Conservation (phyloP, 2,888 invertebrate genomes). For the Cephus pygmeus region DNA sequence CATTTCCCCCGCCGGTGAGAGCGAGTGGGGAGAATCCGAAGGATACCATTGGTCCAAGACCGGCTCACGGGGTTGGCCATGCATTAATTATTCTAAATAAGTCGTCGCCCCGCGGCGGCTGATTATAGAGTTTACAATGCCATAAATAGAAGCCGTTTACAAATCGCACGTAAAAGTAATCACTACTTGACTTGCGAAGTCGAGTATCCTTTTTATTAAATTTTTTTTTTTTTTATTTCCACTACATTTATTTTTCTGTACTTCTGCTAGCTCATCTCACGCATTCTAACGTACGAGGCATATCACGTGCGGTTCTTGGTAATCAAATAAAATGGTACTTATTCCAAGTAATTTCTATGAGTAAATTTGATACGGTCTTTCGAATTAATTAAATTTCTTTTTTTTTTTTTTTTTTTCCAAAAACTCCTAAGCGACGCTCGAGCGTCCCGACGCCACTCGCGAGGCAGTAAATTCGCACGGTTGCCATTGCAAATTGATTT, state of each 20-base stretch:
- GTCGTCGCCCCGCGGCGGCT: constrained; percentile 61
- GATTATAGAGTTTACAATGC: constrained; percentile 64
- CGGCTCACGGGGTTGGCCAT: constrained; percentile 50
- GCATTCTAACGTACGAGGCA: neutral
- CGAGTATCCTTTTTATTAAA: constrained; percentile 9
- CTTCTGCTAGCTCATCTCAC: constrained; percentile 5
- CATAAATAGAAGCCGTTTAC: constrained; percentile 65
- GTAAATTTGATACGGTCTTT: neutral
- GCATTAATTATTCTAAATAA: constrained; percentile 65
- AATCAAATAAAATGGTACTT: neutral
- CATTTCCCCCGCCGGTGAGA: neutral
- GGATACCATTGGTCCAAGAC: constrained; percentile 45
- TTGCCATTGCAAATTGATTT: neutral
- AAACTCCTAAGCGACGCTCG: neutral
- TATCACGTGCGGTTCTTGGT: neutral
- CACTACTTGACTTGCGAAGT: neutral
- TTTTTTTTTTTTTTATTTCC: constrained; percentile 23
- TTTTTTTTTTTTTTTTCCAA: neutral
- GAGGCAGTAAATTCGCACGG: neutral
- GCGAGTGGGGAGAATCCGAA: constrained; percentile 35
- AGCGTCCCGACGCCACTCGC: neutral
- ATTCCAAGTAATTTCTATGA: neutral
- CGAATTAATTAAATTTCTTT: neutral
- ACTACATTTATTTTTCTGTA: neutral
- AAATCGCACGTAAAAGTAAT: constrained; percentile 44